phyloP scores from a whole-genome alignment of 2,888 invertebrate genomes.

The Nomada fabriciana region DNA sequence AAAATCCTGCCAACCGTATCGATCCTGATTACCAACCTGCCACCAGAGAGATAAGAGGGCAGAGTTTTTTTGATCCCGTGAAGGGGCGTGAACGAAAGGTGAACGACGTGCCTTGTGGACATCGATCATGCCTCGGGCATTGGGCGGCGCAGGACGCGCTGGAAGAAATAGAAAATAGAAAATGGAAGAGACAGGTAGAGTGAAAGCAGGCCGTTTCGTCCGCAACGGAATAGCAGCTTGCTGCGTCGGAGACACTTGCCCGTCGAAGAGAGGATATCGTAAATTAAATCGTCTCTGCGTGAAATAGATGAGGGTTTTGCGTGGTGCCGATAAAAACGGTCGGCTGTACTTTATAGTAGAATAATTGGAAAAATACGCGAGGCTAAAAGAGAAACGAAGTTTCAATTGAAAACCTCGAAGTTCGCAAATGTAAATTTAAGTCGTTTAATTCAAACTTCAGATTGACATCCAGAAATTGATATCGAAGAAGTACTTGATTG shows the following conservation, averaged over 20 bases:
- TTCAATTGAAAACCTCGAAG: too few species aligned
- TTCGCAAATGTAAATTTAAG: too few species aligned
- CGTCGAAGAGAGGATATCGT: not conserved
- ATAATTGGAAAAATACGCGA: not conserved
- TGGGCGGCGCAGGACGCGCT: slow-evolving; percentile 46
- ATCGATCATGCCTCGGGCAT: slow-evolving; percentile 46
- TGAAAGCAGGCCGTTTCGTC: slow-evolving; percentile 58
- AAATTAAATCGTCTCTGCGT: not conserved
- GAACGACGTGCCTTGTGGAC: slow-evolving; percentile 8
- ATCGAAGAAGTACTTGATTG: too few species aligned
- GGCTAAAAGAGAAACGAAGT: too few species aligned
- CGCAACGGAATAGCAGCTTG: slow-evolving; percentile 24
- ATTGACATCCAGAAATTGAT: too few species aligned
- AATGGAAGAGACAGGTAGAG: slow-evolving; percentile 54
- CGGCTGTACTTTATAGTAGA: not conserved
- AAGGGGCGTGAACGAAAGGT: slow-evolving; percentile 12
- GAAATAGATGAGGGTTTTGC: not conserved
- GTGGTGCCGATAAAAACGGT: not conserved
- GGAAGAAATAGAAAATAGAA: slow-evolving; percentile 64
- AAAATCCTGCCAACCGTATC: slow-evolving; percentile 14
- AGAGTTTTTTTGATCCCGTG: not conserved
- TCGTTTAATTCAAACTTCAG: too few species aligned
- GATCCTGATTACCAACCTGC: slow-evolving; percentile 22
- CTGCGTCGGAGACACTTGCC: not conserved
- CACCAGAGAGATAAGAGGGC: slow-evolving; percentile 35